These are phyloP conservation scores for Harpagoxenus sublaevis DNA, from an alignment of 2,888 invertebrate genomes.

Conservation along the genomic window DNA sequence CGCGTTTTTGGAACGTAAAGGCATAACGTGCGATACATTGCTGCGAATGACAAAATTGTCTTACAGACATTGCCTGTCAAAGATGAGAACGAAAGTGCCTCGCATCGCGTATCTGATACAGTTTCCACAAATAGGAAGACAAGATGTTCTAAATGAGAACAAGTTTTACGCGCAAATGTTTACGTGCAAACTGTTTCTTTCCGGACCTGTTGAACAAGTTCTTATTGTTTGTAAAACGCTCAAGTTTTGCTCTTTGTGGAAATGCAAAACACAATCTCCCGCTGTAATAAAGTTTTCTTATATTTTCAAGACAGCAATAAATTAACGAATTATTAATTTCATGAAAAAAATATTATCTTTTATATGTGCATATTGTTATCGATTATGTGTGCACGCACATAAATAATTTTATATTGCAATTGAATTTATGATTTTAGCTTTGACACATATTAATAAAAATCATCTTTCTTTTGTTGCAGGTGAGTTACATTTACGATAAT, in stretches of 20 bases:
- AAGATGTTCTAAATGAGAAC: constrained; percentile 56
- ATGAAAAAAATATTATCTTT: background rate
- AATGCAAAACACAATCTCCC: constrained; percentile 1
- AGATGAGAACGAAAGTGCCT: constrained; percentile 74
- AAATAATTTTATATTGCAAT: background rate
- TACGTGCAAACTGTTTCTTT: constrained; percentile 35
- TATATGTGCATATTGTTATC: background rate
- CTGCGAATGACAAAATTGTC: constrained; percentile 72
- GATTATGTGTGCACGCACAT: background rate
- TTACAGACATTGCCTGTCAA: constrained; percentile 71
- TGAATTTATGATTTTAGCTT: background rate
- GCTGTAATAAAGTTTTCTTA: background rate
- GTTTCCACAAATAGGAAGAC: constrained; percentile 63
- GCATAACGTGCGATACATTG: constrained; percentile 22
- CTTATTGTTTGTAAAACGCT: constrained; percentile 30
- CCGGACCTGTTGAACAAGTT: constrained; percentile 29
- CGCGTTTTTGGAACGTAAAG: constrained; percentile 41
- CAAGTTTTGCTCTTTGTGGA: background rate
- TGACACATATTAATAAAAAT: constrained; percentile 6
- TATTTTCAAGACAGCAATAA: constrained; percentile 12
- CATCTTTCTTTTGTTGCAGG: constrained; percentile 70
- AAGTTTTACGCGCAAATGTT: constrained; percentile 54
- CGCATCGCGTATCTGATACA: constrained; percentile 65
- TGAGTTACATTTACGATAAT: constrained; percentile 59
- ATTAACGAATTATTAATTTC: background rate